Percentiles rank a stretch among this genome's conserved stretches.
Evolutionary conservation across 2,888 invertebrate genomes (phyloP).

Genomic region (Spodoptera exigua): DNA sequence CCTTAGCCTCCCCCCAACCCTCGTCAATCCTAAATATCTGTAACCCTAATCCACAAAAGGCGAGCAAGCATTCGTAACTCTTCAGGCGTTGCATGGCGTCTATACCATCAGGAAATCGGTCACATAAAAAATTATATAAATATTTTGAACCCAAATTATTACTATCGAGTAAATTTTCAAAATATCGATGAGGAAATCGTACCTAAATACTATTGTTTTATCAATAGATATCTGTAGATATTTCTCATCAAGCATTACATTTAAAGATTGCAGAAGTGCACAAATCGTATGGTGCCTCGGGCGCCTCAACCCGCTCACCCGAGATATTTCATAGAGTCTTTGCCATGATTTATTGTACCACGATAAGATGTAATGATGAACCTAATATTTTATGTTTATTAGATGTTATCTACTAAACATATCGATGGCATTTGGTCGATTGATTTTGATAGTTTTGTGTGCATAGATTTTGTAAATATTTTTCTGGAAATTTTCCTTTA

Average conservation of each 20-base stretch:
- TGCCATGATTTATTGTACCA: constrained; percentile 27
- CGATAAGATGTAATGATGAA: constrained; percentile 43
- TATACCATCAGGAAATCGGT: no score
- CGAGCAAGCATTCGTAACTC: no score
- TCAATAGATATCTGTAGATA: constrained; percentile 41
- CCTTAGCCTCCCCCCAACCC: no score
- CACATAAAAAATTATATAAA: no score
- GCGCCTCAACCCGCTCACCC: constrained; percentile 32
- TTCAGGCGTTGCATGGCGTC: no score
- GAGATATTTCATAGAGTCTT: constrained; percentile 28
- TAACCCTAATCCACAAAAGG: no score
- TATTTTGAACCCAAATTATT: no score
- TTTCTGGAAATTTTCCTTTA: no score
- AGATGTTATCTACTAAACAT: constrained; percentile 18
- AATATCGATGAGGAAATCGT: no score
- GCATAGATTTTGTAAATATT: no score
- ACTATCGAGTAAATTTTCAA: no score
- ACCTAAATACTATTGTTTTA: constrained; percentile 6
- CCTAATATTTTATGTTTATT: constrained; percentile 38
- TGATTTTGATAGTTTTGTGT: background rate
- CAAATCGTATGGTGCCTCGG: constrained; percentile 30
- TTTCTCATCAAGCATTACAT: constrained; percentile 41
- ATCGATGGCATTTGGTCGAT: constrained; percentile 10
- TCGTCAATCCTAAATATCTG: no score
- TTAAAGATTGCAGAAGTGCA: constrained; percentile 34